Conservation (phyloP, 2,888 invertebrate genomes). For the Philopedon plagiatum region DNA sequence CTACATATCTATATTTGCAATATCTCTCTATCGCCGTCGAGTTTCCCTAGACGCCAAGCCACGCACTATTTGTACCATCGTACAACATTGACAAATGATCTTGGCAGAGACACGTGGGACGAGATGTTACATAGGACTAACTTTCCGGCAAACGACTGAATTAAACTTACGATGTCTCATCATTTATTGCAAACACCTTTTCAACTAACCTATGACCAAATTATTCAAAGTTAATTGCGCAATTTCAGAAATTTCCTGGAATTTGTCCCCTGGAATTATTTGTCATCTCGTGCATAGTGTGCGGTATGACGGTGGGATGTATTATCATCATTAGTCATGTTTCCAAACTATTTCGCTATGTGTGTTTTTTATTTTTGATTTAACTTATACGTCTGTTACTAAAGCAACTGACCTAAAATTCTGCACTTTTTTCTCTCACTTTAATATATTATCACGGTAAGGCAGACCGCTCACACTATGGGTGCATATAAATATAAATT, state of each 20-base stretch:
- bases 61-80: constrained; percentile 49
- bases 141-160: constrained; percentile 57
- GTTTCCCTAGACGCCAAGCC: constrained; percentile 8
- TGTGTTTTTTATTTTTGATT: no score
- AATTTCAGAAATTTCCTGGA: constrained; percentile 55
- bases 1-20: no score
- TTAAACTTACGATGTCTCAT: constrained; percentile 41
- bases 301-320: constrained; percentile 6
- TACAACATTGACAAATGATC: constrained; percentile 60
- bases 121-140: constrained; percentile 54
- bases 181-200: constrained; percentile 53
- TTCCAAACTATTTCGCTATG: background rate
- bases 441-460: no score
- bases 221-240: constrained; percentile 61
- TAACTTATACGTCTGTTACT: no score
- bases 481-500: no score
- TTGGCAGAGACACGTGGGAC: constrained; percentile 61
- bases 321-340: constrained; percentile 5
- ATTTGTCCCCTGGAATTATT: constrained; percentile 51
- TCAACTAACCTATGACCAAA: constrained; percentile 57
- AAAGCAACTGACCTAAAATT: no score
- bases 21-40: no score
- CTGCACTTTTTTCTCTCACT: no score
- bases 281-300: constrained; percentile 29
- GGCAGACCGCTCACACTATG: no score